These are phyloP conservation scores for Amazonetta brasiliensis DNA, from an alignment of 2,797 vertebrate species.

Conservation along the genomic window DNA sequence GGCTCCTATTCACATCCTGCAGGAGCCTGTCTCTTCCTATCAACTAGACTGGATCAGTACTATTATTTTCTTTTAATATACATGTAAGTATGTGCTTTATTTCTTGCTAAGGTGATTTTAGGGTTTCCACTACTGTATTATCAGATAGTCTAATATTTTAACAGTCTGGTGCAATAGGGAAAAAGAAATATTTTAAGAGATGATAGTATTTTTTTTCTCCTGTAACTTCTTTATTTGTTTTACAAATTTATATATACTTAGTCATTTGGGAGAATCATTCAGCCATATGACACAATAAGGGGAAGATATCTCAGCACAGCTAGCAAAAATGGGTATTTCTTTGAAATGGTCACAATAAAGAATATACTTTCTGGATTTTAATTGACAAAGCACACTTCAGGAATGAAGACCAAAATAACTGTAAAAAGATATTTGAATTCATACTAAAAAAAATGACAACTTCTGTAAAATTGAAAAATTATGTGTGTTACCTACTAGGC, in stretches of 20 bases:
- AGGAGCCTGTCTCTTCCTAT: background rate
- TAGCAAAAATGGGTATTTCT: background rate
- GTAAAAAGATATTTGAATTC: background rate
- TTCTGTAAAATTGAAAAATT: background rate
- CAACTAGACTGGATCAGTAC: rapidly evolving
- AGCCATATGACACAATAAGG: background rate
- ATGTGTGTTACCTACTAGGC: background rate
- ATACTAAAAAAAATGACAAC: background rate
- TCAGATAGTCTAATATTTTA: background rate
- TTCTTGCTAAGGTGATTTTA: background rate
- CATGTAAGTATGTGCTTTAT: background rate
- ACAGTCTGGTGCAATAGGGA: background rate
- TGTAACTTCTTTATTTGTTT: background rate
- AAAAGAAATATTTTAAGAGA: background rate
- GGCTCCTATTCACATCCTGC: rapidly evolving
- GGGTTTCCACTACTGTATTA: background rate
- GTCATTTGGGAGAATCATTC: background rate
- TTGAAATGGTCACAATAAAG: background rate
- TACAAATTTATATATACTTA: background rate
- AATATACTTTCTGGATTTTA: background rate
- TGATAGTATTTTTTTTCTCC: background rate
- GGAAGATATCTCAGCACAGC: background rate
- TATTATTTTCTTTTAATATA: background rate
- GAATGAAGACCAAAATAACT: background rate
- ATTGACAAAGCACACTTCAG: background rate